A percentile compares a stretch with the other conserved stretches of the same genome.
phyloP scores from a whole-genome alignment of 2,888 invertebrate genomes.

The Tuta absoluta region DNA sequence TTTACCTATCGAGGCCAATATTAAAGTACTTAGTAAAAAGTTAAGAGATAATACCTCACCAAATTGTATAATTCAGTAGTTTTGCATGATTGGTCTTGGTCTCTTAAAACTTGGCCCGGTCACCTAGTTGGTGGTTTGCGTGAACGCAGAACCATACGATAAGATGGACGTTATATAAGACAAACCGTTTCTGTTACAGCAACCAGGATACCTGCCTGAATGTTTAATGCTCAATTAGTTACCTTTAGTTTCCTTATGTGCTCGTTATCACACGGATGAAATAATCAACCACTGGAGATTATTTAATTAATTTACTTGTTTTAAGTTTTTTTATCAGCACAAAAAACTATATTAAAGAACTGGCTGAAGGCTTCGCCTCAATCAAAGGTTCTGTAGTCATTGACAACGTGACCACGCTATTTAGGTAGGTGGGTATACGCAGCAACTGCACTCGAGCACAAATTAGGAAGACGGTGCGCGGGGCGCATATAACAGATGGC shows the following conservation, averaged over 20 bases:
- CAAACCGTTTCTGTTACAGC: not conserved
- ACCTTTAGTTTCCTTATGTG: not conserved
- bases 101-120: constrained; percentile 17
- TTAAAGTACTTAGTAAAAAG: not conserved
- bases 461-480: no score
- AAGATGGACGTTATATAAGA: constrained; percentile 25
- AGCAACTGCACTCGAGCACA: no score
- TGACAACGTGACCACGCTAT: no score
- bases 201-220: not conserved
- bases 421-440: no score
- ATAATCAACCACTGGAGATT: not conserved
- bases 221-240: not conserved
- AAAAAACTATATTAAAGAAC: no score
- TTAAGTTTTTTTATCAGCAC: no score
- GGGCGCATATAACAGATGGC: no score
- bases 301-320: no score
- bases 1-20: no score
- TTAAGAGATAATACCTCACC: not conserved
- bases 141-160: constrained; percentile 11
- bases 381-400: no score
- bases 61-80: constrained; percentile 19
- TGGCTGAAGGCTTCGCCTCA: no score
- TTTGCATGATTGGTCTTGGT: constrained; percentile 5
- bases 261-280: not conserved
- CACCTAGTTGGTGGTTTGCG: constrained; percentile 11